Percentiles rank a stretch among this genome's conserved stretches.
phyloP scores from a whole-genome alignment of 1,140 invertebrate species.

The Drosophila saltans region DNA sequence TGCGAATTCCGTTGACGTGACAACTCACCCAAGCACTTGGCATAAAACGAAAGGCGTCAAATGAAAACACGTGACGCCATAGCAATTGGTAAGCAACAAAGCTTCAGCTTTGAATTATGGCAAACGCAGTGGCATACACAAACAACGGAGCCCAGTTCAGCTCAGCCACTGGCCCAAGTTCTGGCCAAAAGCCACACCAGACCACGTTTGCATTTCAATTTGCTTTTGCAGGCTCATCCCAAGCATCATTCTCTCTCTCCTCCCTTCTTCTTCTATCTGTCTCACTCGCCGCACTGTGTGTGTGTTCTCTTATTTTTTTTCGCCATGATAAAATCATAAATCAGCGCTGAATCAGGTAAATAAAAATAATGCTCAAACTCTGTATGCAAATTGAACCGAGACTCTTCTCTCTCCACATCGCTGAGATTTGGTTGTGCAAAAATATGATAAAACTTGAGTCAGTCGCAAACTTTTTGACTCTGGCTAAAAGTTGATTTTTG shows the following conservation, averaged over 20 bases:
- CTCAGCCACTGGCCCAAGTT: neutral
- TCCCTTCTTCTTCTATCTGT: too few species aligned
- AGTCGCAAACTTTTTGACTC: conserved; percentile 66
- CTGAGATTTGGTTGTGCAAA: conserved; percentile 67
- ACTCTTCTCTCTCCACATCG: conserved; percentile 46
- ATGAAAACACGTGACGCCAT: conserved; percentile 74
- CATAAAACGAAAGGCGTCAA: conserved; percentile 55
- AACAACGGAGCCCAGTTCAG: conserved; percentile 29
- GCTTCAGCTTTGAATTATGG: conserved; percentile 73
- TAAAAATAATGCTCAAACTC: conserved; percentile 80
- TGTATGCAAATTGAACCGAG: conserved; percentile 77
- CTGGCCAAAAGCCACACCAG: conserved; percentile 22
- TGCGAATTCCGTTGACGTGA: conserved; percentile 72
- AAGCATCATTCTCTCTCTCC: conserved; percentile 21
- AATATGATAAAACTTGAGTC: conserved; percentile 78
- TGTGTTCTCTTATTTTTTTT: conserved; percentile 14
- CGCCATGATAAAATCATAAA: conserved; percentile 75
- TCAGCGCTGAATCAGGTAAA: conserved; percentile 80
- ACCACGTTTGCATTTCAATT: conserved; percentile 79
- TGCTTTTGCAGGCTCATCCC: conserved; percentile 43
- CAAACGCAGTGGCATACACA: conserved; percentile 58
- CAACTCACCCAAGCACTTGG: conserved; percentile 57
- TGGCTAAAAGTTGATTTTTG: conserved; percentile 50
- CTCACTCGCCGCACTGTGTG: neutral
- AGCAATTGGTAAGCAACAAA: conserved; percentile 76